A percentile compares a stretch with the other conserved stretches of the same genome.
Evolutionary conservation across 2,888 invertebrate species (phyloP).

Genomic region (Limnephilus marmoratus): DNA sequence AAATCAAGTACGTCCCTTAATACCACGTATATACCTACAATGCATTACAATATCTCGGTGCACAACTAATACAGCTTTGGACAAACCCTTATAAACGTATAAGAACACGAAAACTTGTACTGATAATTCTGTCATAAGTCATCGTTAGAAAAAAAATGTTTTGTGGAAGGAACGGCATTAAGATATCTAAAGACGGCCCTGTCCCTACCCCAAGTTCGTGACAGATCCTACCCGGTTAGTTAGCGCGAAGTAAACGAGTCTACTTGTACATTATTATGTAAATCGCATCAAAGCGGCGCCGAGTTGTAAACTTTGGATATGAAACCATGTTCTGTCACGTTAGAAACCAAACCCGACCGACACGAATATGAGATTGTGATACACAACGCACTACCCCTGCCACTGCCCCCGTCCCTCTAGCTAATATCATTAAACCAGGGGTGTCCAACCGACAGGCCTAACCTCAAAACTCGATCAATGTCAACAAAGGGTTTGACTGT

Average conservation of each 20-base stretch:
- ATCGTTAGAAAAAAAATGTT: neutral
- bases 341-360: neutral
- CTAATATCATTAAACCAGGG: neutral
- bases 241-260: neutral
- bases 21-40: too few species aligned
- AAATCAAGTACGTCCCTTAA: too few species aligned
- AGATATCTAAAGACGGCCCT: neutral
- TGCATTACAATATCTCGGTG: too few species aligned
- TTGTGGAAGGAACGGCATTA: neutral
- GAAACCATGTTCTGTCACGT: neutral
- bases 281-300: slow-evolving; percentile 8
- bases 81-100: too few species aligned
- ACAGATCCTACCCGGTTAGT: neutral
- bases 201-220: neutral
- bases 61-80: too few species aligned
- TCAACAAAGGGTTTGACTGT: neutral
- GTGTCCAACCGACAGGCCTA: neutral
- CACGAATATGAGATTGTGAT: neutral
- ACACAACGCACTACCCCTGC: neutral
- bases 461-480: neutral
- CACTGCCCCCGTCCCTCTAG: neutral
- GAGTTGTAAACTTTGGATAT: neutral
- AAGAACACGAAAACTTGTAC: too few species aligned
- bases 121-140: neutral
- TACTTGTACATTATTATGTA: neutral